Evolutionary conservation across 2,797 vertebrate species (phyloP).

Genomic region (Betta splendens): DNA sequence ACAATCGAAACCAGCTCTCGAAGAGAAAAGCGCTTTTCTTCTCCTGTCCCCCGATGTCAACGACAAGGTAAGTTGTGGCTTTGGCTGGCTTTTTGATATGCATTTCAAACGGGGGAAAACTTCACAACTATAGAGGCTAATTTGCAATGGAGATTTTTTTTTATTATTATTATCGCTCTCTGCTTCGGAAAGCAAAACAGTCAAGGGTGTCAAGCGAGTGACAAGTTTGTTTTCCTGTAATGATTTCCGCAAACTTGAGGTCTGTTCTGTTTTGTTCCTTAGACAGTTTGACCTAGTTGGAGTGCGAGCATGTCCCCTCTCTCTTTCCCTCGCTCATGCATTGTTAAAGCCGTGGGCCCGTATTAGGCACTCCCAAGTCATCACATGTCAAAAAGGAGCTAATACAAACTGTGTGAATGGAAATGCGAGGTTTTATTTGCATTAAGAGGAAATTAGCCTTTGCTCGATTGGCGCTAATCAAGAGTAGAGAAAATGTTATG

Average conservation of each 20-base stretch:
- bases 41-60: conserved; percentile 99
- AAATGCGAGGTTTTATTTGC: conserved; percentile 42
- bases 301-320: conserved; percentile 74
- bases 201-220: conserved; percentile 83
- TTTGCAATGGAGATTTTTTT: conserved; percentile 87
- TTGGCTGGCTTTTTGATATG: conserved; percentile 91
- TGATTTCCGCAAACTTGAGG: conserved; percentile 86
- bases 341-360: conserved; percentile 77
- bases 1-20: conserved; percentile 73
- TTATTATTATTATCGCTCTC: conserved; percentile 76
- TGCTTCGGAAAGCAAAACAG: conserved; percentile 84
- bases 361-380: conserved; percentile 74
- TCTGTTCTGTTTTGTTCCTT: conserved; percentile 84
- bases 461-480: conserved; percentile 42
- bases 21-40: conserved; percentile 93
- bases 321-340: conserved; percentile 77
- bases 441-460: conserved; percentile 14
- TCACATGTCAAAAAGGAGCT: conserved; percentile 71
- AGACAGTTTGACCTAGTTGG: conserved; percentile 87
- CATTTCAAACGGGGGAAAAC: conserved; percentile 92
- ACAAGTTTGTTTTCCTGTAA: conserved; percentile 88
- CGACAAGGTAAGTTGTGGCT: conserved; percentile 98
- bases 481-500: conserved; percentile 5
- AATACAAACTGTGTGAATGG: conserved; percentile 61
- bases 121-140: conserved; percentile 92